Evolutionary conservation across 30 jellyfish, hydroid and myxozoan genomes (phyloP), one percentile per base, ranked within the genome.

Genomic region (Morbakka virulenta): DNA sequence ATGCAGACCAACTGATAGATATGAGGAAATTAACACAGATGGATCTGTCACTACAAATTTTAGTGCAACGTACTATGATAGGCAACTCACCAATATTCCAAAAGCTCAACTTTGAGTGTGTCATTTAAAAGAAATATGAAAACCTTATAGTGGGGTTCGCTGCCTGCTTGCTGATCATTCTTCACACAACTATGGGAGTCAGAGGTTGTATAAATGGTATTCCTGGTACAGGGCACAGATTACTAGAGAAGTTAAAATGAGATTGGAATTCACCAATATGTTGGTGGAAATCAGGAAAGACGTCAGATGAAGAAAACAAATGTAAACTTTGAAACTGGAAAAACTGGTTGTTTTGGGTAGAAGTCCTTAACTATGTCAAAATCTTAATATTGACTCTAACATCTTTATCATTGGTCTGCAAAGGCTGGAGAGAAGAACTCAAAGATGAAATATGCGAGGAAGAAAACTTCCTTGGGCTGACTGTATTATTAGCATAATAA

Each of bases 161-260:
- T 73, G 85, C 75, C 78, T 73, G 64, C 52, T 30, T 52, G 74
- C 85, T 48, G 85, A 51, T 73, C 85, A 74, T 28, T 26, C 83
- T 1, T 3, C 47, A 2, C 83, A 17, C 2, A 71, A 71, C 47
- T 71, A 24, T 67, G 23, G 35, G 4, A n/a, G 22, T 17, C 79
- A 30, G 35, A 47, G 74, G 83, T 4, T 41, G 83, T 74, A 22
- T 3, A 50, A 73, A 73, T 73, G 85, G 85, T 13, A 41, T 20
- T 32, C 6, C 70, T 12, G 41, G 41, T 1, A 17, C 41, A 25
- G 9, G 21, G 34, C 78, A 14, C 34, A 32, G 25, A 6, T 13
- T 52, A 31, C 79, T 74, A 52, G 49, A 47, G 74, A 36, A 74
- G 22, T 51, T 71, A 74, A 50, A 47, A 32, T 9, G 72, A 50